Conservation (phyloP, 1,140 invertebrate genomes). For the Lamellibrachia luymesi region DNA sequence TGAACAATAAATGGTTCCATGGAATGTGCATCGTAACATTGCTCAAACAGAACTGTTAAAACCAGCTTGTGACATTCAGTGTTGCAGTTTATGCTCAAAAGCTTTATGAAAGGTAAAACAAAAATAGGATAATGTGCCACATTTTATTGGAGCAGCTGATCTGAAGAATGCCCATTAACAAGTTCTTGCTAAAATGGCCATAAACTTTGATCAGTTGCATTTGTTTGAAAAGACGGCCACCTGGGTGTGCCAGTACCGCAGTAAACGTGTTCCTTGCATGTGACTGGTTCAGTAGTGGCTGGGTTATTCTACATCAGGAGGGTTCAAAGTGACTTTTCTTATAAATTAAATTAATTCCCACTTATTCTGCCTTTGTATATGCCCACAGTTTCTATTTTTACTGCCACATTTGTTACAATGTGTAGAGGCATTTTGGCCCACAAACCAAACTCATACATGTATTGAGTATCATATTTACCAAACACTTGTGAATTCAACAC, state of each 20-base stretch:
- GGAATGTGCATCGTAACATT: background rate
- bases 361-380: background rate
- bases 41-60: too few relatives aligned
- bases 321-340: background rate
- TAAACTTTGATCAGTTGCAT: slow-evolving; percentile 5
- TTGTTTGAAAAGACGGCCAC: background rate
- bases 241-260: background rate
- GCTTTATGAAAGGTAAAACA: background rate
- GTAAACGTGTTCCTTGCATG: background rate
- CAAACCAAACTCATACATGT: background rate
- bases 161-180: background rate
- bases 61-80: background rate
- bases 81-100: background rate
- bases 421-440: background rate
- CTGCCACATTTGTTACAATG: background rate
- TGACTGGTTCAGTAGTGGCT: background rate
- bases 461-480: background rate
- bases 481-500: background rate
- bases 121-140: background rate
- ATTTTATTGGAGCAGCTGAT: background rate
- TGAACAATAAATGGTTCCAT: too few relatives aligned
- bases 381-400: background rate
- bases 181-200: slow-evolving; percentile 1
- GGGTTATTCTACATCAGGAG: background rate
- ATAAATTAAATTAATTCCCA: background rate